Percentiles rank a stretch among this genome's conserved stretches.
These are phyloP conservation scores for Aphyosemion australe DNA, from an alignment of 2,113 vertebrate genomes.

Conservation along the genomic window DNA sequence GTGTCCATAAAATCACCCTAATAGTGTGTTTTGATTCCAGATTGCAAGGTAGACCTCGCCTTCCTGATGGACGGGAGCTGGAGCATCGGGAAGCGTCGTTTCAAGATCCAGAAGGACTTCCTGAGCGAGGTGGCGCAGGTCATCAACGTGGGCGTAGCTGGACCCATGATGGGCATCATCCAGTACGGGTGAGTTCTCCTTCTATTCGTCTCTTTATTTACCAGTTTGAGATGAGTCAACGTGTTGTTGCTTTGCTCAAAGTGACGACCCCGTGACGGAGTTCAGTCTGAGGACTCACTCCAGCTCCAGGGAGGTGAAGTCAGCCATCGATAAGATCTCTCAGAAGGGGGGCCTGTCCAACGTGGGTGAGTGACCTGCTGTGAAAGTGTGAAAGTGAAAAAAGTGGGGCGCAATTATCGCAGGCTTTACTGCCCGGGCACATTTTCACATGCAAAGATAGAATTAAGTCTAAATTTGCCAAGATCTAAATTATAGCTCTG, in stretches of 20 bases:
- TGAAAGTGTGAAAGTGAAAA: slow-evolving; percentile 62
- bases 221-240: not conserved
- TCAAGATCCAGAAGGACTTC: slow-evolving; percentile 95
- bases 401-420: slow-evolving; percentile 53
- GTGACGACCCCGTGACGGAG: slow-evolving; percentile 89
- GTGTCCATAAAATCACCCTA: too few species aligned
- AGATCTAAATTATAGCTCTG: slow-evolving; percentile 75
- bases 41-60: slow-evolving; percentile 90
- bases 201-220: not conserved
- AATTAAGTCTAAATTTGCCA: slow-evolving; percentile 78
- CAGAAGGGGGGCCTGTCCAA: slow-evolving; percentile 95
- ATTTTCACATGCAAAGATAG: slow-evolving; percentile 66
- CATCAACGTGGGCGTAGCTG: slow-evolving; percentile 84
- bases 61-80: slow-evolving; percentile 96
- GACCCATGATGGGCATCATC: slow-evolving; percentile 93
- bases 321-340: slow-evolving; percentile 87
- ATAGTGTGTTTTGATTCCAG: slow-evolving; percentile 65
- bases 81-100: slow-evolving; percentile 94
- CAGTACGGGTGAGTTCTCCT: slow-evolving; percentile 88
- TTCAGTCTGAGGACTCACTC: slow-evolving; percentile 86
- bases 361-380: slow-evolving; percentile 83
- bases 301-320: slow-evolving; percentile 86
- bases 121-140: slow-evolving; percentile 84
- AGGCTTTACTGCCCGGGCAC: slow-evolving; percentile 47
- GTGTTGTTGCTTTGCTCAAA: slow-evolving; percentile 52